Evolutionary conservation across 2,888 invertebrate genomes (phyloP).

Genomic region (Eremobia ochroleuca): DNA sequence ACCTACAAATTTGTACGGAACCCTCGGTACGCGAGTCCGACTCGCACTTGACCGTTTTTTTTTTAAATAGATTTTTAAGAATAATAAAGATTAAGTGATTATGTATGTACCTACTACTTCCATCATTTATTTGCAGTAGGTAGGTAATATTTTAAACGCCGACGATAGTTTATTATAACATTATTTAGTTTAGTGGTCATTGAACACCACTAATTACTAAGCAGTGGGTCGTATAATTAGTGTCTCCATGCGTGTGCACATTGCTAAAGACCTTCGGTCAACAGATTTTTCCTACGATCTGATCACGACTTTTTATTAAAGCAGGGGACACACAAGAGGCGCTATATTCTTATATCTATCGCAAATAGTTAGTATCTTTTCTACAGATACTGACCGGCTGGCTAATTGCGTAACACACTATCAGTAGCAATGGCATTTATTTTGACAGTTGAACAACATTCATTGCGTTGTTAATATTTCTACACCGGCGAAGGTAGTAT

Average conservation of each 20-base stretch:
- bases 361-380: not conserved
- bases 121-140: no score
- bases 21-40: no score
- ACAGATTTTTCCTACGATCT: slow-evolving; percentile 46
- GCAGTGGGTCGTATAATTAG: slow-evolving; percentile 19
- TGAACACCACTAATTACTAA: not conserved
- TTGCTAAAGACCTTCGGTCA: slow-evolving; percentile 48
- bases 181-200: not conserved
- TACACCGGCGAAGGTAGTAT: no score
- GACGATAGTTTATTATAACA: not conserved
- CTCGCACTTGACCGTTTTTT: no score
- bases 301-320: slow-evolving; percentile 48
- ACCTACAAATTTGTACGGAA: no score
- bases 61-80: not conserved
- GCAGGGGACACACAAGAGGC: slow-evolving; percentile 7
- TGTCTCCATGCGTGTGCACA: slow-evolving; percentile 26
- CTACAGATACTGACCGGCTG: no score
- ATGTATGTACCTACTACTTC: not conserved
- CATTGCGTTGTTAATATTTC: no score
- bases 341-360: not conserved
- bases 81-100: not conserved
- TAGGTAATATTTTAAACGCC: not conserved
- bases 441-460: no score
- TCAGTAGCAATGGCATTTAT: no score
- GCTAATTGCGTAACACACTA: no score